These are phyloP conservation scores for Cinclus cinclus DNA, from an alignment of 2,113 vertebrate genomes.

Conservation along the genomic window DNA sequence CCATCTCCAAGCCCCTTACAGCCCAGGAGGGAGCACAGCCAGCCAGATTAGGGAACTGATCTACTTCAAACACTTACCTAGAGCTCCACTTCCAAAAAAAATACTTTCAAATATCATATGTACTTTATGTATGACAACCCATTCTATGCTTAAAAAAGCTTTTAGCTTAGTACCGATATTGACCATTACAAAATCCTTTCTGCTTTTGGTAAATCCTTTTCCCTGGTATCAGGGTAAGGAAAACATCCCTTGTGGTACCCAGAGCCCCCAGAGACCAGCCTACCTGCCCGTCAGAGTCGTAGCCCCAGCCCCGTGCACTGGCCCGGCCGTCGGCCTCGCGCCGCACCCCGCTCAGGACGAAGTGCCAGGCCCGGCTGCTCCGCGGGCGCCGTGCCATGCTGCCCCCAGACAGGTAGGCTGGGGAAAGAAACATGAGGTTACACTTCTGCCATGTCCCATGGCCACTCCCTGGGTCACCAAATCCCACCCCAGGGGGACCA, in stretches of 20 bases:
- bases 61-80: not conserved
- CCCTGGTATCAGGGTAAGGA: fast-evolving
- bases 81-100: not conserved
- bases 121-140: not conserved
- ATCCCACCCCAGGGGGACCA: fast-evolving
- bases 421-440: not conserved
- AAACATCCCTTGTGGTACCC: fast-evolving
- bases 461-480: not conserved
- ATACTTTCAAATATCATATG: fast-evolving
- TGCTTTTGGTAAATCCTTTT: not conserved
- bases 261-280: not conserved
- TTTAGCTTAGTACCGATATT: not conserved
- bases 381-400: conserved; percentile 89
- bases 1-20: not conserved
- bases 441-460: fast-evolving
- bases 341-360: conserved; percentile 87
- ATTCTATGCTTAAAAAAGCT: not conserved
- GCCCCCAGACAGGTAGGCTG: conserved; percentile 12
- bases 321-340: conserved; percentile 81
- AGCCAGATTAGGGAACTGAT: not conserved
- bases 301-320: conserved; percentile 73
- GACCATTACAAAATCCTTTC: not conserved
- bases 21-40: not conserved
- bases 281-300: conserved; percentile 89
- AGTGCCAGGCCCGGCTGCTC: conserved; percentile 89